These are phyloP conservation scores for Gymnothorax javanicus DNA, from an alignment of 2,797 vertebrate species.

Conservation along the genomic window DNA sequence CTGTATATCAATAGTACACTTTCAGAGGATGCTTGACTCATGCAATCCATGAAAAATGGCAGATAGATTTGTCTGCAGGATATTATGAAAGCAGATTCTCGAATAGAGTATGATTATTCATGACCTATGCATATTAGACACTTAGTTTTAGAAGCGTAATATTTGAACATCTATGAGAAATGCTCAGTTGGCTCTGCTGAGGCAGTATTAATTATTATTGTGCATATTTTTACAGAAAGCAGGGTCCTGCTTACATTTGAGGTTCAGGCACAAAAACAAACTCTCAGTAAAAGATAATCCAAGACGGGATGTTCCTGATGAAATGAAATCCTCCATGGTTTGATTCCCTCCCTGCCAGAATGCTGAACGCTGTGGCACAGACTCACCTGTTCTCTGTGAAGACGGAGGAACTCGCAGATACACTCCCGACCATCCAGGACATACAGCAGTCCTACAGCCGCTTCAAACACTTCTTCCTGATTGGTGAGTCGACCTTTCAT, in stretches of 20 bases:
- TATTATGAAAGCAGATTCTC: not conserved
- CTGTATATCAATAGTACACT: not conserved
- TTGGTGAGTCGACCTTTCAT: slow-evolving; percentile 69
- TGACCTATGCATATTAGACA: not conserved
- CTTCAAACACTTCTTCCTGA: slow-evolving; percentile 85
- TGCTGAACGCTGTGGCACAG: slow-evolving; percentile 60
- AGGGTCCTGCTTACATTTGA: not conserved
- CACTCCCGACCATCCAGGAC: slow-evolving; percentile 79
- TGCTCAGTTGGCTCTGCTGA: not conserved
- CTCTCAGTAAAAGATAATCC: not conserved
- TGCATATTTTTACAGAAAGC: not conserved
- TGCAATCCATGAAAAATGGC: not conserved
- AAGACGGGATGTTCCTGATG: too few relatives aligned
- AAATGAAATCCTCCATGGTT: not conserved
- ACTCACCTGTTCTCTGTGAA: slow-evolving; percentile 69
- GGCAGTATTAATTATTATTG: not conserved
- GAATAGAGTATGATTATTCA: not conserved
- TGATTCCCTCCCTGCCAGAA: slow-evolving; percentile 45
- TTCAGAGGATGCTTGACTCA: not conserved
- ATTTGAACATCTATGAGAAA: not conserved
- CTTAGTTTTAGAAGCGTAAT: not conserved
- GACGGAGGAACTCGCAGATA: slow-evolving; percentile 79
- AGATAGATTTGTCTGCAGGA: not conserved
- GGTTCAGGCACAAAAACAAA: not conserved
- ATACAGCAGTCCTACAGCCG: slow-evolving; percentile 80